These are phyloP conservation scores for Climacteris rufus DNA, from an alignment of 2,113 vertebrate genomes.

Conservation along the genomic window DNA sequence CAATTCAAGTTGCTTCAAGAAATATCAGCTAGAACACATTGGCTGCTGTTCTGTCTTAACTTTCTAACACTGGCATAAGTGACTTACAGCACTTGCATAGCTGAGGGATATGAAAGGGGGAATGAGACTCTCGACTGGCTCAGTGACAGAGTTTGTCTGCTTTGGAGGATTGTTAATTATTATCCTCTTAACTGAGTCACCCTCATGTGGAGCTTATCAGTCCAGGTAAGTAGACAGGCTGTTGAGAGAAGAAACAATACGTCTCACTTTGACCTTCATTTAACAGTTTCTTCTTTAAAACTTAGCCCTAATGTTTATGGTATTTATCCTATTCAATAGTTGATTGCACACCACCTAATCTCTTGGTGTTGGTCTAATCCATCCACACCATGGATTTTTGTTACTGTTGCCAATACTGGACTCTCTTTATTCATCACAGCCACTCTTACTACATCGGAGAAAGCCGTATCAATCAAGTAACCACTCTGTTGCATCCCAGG, in stretches of 20 bases:
- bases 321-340: neutral
- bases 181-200: constrained; percentile 25
- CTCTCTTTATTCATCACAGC: neutral
- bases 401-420: neutral
- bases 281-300: neutral
- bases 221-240: neutral
- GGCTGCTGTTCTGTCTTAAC: neutral
- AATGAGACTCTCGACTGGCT: neutral
- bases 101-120: neutral
- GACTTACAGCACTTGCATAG: neutral
- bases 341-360: neutral
- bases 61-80: neutral
- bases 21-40: neutral
- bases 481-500: neutral
- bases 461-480: neutral
- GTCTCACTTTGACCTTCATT: neutral
- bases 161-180: constrained; percentile 34
- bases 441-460: neutral
- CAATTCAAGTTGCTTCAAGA: neutral
- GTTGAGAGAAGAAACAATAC: neutral
- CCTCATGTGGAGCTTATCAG: neutral
- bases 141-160: neutral
- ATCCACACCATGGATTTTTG: neutral
- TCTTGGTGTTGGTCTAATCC: neutral
- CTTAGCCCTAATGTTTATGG: neutral